phyloP scores from a whole-genome alignment of 2,113 vertebrate genomes.

The Semnopithecus entellus region DNA sequence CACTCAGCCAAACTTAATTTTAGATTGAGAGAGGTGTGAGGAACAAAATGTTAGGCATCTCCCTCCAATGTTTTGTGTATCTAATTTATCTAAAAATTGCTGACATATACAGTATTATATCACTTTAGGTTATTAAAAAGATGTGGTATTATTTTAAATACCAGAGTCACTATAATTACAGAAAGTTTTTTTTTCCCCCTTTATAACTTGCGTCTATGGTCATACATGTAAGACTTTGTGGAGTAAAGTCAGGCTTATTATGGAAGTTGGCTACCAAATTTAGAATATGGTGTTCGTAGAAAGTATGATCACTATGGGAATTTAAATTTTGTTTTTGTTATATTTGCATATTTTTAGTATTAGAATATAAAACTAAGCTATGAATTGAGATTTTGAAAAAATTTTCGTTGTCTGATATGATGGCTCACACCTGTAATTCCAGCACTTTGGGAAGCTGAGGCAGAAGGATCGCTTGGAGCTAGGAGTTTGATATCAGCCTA shows the following conservation, averaged over 20 bases:
- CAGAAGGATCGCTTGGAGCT: no score
- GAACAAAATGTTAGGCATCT: background rate
- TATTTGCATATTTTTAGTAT: background rate
- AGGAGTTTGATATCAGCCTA: no score
- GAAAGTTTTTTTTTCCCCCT: background rate
- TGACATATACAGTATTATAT: background rate
- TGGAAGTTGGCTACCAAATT: background rate
- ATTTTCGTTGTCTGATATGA: background rate
- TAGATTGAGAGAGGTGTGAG: background rate
- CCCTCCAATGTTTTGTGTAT: background rate
- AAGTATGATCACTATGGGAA: background rate
- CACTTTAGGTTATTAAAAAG: background rate
- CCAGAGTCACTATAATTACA: background rate
- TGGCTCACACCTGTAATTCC: no score
- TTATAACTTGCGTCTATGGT: background rate
- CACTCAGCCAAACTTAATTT: background rate
- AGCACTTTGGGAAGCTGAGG: no score
- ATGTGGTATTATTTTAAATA: slow-evolving; percentile 3
- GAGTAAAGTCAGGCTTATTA: background rate
- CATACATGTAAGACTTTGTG: background rate
- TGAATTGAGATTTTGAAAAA: background rate
- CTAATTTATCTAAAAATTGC: slow-evolving; percentile 2
- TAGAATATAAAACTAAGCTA: background rate
- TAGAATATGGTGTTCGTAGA: background rate
- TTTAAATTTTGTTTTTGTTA: slow-evolving; percentile 24